Evolutionary conservation across 2,888 invertebrate species (phyloP).

Genomic region (Hirtodrosophila alboralis): DNA sequence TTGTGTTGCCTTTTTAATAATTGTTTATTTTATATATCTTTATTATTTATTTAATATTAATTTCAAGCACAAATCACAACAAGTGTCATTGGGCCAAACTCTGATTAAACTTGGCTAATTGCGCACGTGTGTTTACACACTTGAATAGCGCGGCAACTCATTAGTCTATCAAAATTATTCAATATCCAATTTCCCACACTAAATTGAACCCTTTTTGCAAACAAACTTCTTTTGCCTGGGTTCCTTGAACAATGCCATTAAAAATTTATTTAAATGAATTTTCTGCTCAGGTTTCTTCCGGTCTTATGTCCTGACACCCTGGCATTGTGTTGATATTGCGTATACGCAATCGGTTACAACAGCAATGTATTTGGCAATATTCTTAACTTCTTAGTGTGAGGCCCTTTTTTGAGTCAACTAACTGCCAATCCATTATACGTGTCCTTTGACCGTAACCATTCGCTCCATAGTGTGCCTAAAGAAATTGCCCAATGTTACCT

Average conservation of each 20-base stretch:
- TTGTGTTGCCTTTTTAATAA: too few relatives aligned
- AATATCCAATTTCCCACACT: constrained; percentile 26
- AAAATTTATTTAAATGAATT: constrained; percentile 59
- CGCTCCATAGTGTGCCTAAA: constrained; percentile 32
- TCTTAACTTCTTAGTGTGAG: constrained; percentile 41
- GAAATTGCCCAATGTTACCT: constrained; percentile 67
- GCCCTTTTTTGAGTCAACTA: constrained; percentile 51
- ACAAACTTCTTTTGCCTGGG: constrained; percentile 15
- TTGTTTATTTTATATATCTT: too few relatives aligned
- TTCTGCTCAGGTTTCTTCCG: constrained; percentile 35
- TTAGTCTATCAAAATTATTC: constrained; percentile 46
- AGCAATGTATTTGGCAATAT: constrained; percentile 9
- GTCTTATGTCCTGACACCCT: neutral
- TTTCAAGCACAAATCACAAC: constrained; percentile 4
- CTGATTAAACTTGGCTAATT: constrained; percentile 54
- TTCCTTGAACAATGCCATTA: constrained; percentile 43
- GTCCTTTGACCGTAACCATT: constrained; percentile 72
- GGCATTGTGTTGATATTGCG: constrained; percentile 31
- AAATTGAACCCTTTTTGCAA: constrained; percentile 40
- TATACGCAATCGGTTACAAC: constrained; percentile 29
- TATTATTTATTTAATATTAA: too few relatives aligned
- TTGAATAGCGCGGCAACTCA: constrained; percentile 39
- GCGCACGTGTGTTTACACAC: constrained; percentile 71
- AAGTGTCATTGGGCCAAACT: constrained; percentile 12
- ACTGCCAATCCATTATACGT: constrained; percentile 72